phyloP scores from a whole-genome alignment of 2,888 invertebrate genomes.

The Leptothorax acervorum region DNA sequence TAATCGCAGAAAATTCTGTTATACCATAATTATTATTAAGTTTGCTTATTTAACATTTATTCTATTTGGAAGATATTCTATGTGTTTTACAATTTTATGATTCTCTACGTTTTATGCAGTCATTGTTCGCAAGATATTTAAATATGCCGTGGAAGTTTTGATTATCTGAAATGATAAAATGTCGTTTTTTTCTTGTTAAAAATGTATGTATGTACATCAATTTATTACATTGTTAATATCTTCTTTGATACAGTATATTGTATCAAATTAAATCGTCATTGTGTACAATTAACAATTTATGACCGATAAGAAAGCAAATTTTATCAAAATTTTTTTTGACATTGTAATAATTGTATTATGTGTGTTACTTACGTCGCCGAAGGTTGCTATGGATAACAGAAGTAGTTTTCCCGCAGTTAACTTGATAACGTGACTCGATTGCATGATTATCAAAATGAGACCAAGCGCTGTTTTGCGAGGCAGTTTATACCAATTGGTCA shows the following conservation, averaged over 20 bases:
- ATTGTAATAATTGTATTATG: background rate
- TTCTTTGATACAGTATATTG: background rate
- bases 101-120: background rate
- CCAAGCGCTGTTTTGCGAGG: slow-evolving; percentile 59
- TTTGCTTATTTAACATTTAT: background rate
- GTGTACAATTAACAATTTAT: background rate
- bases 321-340: background rate
- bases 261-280: background rate
- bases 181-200: background rate
- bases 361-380: slow-evolving; percentile 25
- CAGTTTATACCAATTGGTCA: slow-evolving; percentile 70
- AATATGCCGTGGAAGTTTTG: slow-evolving; percentile 40
- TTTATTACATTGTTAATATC: background rate
- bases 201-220: background rate
- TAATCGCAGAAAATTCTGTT: background rate
- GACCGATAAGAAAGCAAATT: background rate
- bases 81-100: background rate
- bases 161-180: slow-evolving; percentile 24
- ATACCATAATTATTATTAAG: background rate
- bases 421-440: slow-evolving; percentile 62
- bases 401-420: slow-evolving; percentile 65
- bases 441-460: too few species aligned
- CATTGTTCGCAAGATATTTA: slow-evolving; percentile 26
- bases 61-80: background rate
- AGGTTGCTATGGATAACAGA: slow-evolving; percentile 20